A percentile compares a stretch with the other conserved stretches of the same genome.
These are phyloP conservation scores for Alcedo quadribrachys DNA, from an alignment of 2,797 vertebrate species.

Conservation along the genomic window DNA sequence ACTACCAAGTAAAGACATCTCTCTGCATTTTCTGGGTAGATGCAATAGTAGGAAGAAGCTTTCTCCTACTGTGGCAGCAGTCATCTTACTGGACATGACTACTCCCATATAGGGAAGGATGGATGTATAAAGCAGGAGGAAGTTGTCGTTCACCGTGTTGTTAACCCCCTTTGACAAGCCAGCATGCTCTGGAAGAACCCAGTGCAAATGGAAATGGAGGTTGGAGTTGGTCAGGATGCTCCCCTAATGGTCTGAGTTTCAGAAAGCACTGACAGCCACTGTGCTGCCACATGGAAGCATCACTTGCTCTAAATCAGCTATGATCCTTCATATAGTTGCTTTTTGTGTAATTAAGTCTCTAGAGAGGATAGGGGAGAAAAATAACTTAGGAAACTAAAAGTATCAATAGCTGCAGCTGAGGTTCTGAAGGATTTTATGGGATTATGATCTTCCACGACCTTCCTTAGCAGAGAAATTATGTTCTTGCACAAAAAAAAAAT, in stretches of 20 bases:
- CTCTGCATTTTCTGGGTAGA: background rate
- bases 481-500: background rate
- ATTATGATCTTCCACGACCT: background rate
- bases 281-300: rapidly evolving
- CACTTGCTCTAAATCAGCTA: background rate
- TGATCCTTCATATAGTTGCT: background rate
- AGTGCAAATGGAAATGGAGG: background rate
- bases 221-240: background rate
- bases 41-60: background rate
- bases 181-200: background rate
- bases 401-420: background rate
- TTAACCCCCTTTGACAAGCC: background rate
- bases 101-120: background rate
- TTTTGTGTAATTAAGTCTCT: slow-evolving; percentile 34
- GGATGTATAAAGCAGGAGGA: background rate
- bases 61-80: background rate
- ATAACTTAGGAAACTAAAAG: background rate
- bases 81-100: rapidly evolving
- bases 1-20: background rate
- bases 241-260: background rate
- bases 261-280: background rate
- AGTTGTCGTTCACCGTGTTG: background rate
- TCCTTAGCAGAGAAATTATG: background rate
- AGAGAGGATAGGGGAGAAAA: slow-evolving; percentile 8
- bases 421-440: background rate